Base-by-base conservation (phyloP, 1,140 invertebrate genomes). In the Conus ventricosus region DNA sequence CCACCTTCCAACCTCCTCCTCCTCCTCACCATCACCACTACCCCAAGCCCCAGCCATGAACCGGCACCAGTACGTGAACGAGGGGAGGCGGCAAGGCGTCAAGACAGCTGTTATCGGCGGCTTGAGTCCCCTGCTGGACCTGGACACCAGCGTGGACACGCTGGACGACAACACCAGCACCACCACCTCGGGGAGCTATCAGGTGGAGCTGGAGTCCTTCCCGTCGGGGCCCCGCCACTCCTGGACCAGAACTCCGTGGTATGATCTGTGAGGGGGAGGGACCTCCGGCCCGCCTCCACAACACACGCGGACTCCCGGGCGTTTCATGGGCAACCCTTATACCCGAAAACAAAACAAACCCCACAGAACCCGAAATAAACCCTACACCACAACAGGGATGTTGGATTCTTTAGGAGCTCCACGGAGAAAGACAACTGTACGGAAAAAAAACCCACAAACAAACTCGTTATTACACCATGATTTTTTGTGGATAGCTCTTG, bases 101-200 rank as follows among this genome's bases (percentile, higher is more conserved):
- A 3, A 25, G n/a, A 3, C 87, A 71, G 2, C 54, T 54, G 60
- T 75, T n/a, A n/a, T 15, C 54, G 83, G 71, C 51, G 57, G 20
- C 55, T n/a, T 80, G 60, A 76, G 75, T 23, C 85, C 88, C 39
- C 88, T 75, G 11, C 23, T 87, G 25, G 86, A 86, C 60, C 53
- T 90, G 51, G 85, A 89, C 57, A 57, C 82, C 71, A 88, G 88
- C 53, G 83, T 88, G 83, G 89, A 90, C 55, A 90, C 88, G 6
- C 60, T 57, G 11, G 89, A 90, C 27, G 89, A 90, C 81, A 88
- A 88, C 57, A 80, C 82, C 89, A 90, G 89, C 82, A 90, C 89
- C 23, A 90, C 89, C 17, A 87, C 85, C 39, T 87, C 85, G 6
- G 85, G 85, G 7, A 87, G 85, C 75, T 87, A 87, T 75, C 71